Conservation (phyloP, 2,113 vertebrate genomes). For the Struthio camelus region DNA sequence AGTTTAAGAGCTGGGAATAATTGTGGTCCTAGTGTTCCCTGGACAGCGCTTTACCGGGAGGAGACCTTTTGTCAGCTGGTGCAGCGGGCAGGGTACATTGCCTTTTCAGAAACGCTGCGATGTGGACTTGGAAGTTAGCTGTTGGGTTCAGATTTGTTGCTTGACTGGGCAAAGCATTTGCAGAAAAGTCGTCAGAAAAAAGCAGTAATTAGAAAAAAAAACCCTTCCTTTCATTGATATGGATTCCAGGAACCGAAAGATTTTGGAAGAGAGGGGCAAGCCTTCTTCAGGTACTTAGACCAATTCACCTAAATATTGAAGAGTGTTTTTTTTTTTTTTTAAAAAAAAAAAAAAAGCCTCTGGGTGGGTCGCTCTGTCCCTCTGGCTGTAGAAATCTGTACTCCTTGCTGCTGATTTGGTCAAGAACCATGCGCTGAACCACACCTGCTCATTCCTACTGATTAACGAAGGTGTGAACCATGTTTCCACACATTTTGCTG, state of each 20-base stretch:
- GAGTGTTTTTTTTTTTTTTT: no score
- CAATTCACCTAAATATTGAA: not conserved
- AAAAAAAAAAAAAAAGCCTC: not conserved
- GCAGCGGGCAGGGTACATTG: not conserved
- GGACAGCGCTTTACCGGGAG: not conserved
- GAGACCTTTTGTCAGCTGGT: not conserved
- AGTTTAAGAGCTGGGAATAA: not conserved
- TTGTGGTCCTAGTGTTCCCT: not conserved
- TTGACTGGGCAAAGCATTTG: not conserved
- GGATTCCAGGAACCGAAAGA: not conserved
- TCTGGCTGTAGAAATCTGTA: not conserved
- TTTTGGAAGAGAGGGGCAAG: not conserved
- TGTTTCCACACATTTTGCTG: not conserved
- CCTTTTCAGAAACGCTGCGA: not conserved
- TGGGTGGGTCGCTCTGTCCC: not conserved
- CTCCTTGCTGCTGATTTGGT: not conserved
- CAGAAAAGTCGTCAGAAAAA: not conserved
- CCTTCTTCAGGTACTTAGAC: not conserved
- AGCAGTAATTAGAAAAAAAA: not conserved
- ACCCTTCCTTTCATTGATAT: fast-evolving
- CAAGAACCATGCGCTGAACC: not conserved
- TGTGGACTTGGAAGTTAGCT: not conserved
- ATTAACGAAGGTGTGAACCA: not conserved
- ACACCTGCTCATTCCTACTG: not conserved
- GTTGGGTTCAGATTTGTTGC: not conserved